Conservation (phyloP, 37 sponge, comb jelly and placozoan species). For the Crambe crambe region DNA sequence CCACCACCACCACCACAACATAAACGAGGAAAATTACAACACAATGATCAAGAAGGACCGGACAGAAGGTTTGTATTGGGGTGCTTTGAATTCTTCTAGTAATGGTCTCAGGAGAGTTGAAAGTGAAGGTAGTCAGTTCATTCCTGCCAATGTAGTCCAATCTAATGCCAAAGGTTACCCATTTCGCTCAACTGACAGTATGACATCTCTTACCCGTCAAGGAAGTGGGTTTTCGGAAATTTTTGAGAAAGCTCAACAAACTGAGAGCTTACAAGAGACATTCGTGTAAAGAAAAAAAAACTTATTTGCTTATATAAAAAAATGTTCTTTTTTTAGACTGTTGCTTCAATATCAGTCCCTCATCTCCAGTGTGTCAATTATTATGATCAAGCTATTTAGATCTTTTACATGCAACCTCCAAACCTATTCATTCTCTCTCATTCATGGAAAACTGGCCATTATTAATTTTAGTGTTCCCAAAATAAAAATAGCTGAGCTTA, state of each 20-base stretch:
- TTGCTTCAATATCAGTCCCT: not conserved
- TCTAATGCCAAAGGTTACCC: not conserved
- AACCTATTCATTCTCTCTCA: no score
- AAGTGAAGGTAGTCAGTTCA: not conserved
- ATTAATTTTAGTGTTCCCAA: no score
- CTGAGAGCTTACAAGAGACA: not conserved
- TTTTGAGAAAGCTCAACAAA: not conserved
- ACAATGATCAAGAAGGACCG: slow-evolving; percentile 7
- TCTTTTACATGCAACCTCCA: not conserved
- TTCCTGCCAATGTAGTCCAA: not conserved
- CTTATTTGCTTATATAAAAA: not conserved
- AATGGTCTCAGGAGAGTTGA: not conserved
- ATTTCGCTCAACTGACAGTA: not conserved
- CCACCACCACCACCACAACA: not conserved
- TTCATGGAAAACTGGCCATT: no score
- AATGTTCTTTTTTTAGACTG: no score
- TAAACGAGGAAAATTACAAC: not conserved
- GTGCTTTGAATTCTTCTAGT: not conserved
- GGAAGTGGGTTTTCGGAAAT: slow-evolving; percentile 3
- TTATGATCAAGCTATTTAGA: not conserved
- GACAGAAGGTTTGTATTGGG: not conserved
- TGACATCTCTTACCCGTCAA: not conserved
- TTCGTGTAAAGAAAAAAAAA: slow-evolving; percentile 2
- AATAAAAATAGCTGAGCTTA: no score
- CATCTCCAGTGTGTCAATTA: not conserved